Base-by-base conservation (phyloP, 2,113 vertebrate genomes). In the Rhagologus leucostigma region DNA sequence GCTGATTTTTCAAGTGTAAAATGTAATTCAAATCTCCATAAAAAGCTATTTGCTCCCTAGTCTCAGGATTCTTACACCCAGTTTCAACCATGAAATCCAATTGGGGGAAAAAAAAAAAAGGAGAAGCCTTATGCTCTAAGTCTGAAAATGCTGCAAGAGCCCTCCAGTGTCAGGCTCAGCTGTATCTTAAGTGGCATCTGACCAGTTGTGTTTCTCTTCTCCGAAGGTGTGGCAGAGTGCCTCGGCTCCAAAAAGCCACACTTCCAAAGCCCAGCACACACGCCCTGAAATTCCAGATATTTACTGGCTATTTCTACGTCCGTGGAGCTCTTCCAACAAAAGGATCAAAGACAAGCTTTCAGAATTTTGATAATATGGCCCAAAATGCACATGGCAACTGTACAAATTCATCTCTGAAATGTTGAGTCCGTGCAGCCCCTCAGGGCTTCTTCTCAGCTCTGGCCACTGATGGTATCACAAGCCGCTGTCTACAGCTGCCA, bases 21-120 rank as follows among this genome's bases (percentile, higher is more conserved):
- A 93, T 77, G 84, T 85, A 82, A 93, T 88, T 95, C 87, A 85
- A 75, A 95, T 95, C 75, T 93, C 93, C 95, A 95, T 95, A 95
- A 89, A 96, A 97, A 96, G 87, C 91, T 79, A 88, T 95, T 95
- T 97, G 81, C 91, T 95, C 71, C 81, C 93, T 32, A 53, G 63
- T 83, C 75, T 91, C 71, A 23, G 53, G 59, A 88, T 91, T 53
- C 91, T 88, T 74, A 75, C 35, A 93, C 50, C 55, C 90, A 46
- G 81, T 84, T 95, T 90, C 82, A 90, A 84, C 82, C 20, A 1
- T 93, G 87, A 96, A 96, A 97, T 96, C 89, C 91, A 96, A 85
- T 65, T 81, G 76, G 53, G 4, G 24, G 13, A 46, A 46, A 33
- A 42, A 44, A 69, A 44, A 60, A 44, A 71, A 32, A 42, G 22